A percentile compares a stretch with the other conserved stretches of the same genome.
These are phyloP conservation scores for Apus apus DNA, from an alignment of 2,113 vertebrate genomes.

Conservation along the genomic window DNA sequence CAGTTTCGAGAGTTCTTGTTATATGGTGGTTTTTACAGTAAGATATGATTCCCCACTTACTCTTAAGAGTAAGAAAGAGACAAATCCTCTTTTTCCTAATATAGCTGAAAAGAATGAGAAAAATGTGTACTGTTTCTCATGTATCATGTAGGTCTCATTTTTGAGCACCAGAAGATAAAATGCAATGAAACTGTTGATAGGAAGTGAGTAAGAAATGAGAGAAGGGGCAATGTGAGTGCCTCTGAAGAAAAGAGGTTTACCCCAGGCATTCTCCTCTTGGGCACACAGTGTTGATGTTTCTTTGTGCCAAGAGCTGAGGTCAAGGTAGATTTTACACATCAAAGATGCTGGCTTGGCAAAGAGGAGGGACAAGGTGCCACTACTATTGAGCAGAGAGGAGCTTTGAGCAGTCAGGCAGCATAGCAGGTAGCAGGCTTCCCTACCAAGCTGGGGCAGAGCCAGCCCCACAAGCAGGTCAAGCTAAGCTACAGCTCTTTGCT, in stretches of 20 bases:
- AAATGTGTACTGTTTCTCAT: neutral
- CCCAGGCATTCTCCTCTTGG: neutral
- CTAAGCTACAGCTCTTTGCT: neutral
- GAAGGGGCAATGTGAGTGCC: neutral
- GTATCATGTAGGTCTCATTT: neutral
- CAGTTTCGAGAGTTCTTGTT: neutral
- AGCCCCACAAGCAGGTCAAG: slow-evolving; percentile 1
- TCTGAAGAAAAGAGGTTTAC: neutral
- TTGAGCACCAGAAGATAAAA: neutral
- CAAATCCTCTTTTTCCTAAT: neutral
- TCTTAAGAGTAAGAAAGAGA: neutral
- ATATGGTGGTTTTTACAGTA: neutral
- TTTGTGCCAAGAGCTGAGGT: neutral
- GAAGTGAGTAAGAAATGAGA: neutral
- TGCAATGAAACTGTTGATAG: neutral
- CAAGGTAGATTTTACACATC: neutral
- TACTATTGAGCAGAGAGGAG: neutral
- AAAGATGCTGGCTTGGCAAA: neutral
- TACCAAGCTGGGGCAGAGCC: neutral
- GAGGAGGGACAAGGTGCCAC: neutral
- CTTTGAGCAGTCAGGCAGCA: neutral
- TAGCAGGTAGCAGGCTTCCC: neutral
- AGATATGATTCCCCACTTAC: neutral
- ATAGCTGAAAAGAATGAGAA: neutral
- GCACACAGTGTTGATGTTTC: accelerated